phyloP scores from a whole-genome alignment of 2,888 invertebrate genomes.

The Lamellibrachia columna region DNA sequence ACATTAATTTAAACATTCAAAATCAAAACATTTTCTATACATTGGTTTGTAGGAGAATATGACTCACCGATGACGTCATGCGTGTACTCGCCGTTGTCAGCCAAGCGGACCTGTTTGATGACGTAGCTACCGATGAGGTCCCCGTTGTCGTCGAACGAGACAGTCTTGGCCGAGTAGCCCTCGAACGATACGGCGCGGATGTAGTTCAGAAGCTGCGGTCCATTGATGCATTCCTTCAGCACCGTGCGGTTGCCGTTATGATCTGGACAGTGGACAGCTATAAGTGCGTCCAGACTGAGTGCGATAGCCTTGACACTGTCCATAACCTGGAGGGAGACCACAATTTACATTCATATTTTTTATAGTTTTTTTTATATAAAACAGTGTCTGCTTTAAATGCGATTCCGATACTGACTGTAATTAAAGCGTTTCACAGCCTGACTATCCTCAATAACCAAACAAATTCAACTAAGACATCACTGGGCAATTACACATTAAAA shows the following conservation, averaged over 20 bases:
- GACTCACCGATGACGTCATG: constrained; percentile 12
- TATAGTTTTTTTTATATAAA: too few relatives aligned
- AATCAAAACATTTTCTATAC: too few relatives aligned
- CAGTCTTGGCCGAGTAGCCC: constrained; percentile 44
- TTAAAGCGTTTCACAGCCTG: too few relatives aligned
- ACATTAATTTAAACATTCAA: too few relatives aligned
- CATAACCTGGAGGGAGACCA: not conserved
- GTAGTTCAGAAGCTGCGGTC: constrained; percentile 42
- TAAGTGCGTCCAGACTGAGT: constrained; percentile 45
- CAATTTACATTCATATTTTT: too few relatives aligned
- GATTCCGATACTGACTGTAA: not conserved
- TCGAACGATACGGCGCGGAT: constrained; percentile 45
- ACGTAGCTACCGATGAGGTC: constrained; percentile 48
- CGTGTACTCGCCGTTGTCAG: constrained; percentile 10
- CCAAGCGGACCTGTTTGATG: constrained; percentile 41
- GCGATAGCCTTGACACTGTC: constrained; percentile 33
- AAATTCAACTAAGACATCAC: too few relatives aligned
- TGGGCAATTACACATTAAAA: too few relatives aligned
- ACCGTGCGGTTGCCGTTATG: constrained; percentile 32
- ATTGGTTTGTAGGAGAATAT: too few relatives aligned
- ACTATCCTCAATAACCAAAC: too few relatives aligned
- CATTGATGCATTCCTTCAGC: constrained; percentile 41
- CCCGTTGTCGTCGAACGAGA: constrained; percentile 51
- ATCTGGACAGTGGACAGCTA: constrained; percentile 44
- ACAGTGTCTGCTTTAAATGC: not conserved